Percentiles rank a stretch among this genome's conserved stretches.
phyloP scores from a whole-genome alignment of 2,888 invertebrate genomes.

The Cantharis nigra region DNA sequence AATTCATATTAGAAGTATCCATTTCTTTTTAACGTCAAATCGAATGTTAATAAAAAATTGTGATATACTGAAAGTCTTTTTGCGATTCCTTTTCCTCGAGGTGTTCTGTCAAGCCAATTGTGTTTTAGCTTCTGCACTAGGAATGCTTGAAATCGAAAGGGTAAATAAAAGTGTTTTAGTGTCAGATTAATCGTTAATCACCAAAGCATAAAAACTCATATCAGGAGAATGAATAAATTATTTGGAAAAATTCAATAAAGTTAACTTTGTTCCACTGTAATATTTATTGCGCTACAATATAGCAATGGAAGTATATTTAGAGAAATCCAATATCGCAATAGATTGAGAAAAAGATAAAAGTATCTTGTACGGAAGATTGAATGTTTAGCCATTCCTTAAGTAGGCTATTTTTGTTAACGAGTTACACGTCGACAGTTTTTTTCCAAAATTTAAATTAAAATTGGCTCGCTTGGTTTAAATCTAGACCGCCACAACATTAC shows the following conservation, averaged over 20 bases:
- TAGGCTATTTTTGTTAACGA: not conserved
- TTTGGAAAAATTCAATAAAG: not conserved
- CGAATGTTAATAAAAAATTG: not conserved
- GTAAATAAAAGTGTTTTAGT: not conserved
- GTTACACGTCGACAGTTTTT: not conserved
- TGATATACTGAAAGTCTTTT: not conserved
- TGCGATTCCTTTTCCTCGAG: not conserved
- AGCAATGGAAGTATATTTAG: not conserved
- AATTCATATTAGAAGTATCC: not conserved
- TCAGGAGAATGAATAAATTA: not conserved
- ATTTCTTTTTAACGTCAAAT: constrained; percentile 2
- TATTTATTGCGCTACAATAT: not conserved
- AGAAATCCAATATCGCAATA: not conserved
- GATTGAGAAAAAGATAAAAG: not conserved
- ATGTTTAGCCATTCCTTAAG: not conserved
- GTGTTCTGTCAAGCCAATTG: not conserved
- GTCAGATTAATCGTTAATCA: not conserved
- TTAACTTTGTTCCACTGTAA: not conserved
- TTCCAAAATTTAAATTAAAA: not conserved
- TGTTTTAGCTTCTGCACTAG: not conserved
- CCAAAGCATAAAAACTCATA: not conserved
- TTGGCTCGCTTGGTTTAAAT: not conserved
- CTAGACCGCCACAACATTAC: not conserved
- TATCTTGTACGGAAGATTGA: not conserved
- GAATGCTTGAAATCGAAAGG: not conserved